These are phyloP conservation scores for Galemys pyrenaicus DNA, from an alignment of 2,113 vertebrate genomes.

Conservation along the genomic window DNA sequence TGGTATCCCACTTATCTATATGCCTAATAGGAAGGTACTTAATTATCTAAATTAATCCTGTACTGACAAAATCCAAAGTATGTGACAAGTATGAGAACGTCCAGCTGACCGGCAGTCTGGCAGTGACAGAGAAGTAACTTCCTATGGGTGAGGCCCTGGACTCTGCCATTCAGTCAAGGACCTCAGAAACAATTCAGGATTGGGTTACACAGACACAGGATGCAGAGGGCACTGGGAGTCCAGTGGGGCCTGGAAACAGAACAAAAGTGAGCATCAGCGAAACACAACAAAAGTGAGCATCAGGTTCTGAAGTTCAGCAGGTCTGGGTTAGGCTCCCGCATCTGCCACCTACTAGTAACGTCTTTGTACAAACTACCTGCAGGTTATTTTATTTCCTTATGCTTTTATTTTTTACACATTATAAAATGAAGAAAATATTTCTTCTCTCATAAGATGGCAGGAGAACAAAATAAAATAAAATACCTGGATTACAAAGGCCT, in stretches of 20 bases:
- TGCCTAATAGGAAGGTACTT: conserved; percentile 52
- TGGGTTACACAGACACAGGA: neutral
- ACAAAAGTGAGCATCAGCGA: neutral
- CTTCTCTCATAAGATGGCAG: neutral
- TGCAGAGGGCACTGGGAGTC: neutral
- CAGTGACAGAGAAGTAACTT: neutral
- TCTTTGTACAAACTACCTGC: neutral
- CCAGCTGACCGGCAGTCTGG: neutral
- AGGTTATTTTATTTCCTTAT: neutral
- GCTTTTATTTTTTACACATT: neutral
- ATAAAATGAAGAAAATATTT: neutral
- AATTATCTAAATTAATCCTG: conserved; percentile 69
- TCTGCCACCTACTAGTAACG: neutral
- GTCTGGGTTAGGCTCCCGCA: neutral
- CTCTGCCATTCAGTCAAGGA: neutral
- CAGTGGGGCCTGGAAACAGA: neutral
- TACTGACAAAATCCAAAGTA: conserved; percentile 6
- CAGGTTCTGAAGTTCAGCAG: neutral
- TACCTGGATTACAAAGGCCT: neutral
- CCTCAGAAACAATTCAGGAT: neutral
- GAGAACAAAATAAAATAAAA: neutral
- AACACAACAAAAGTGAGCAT: neutral
- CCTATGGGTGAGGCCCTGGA: neutral
- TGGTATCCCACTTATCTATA: conserved; percentile 49
- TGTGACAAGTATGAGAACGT: conserved; percentile 48